Percentiles rank a stretch among this genome's conserved stretches.
phyloP scores from a whole-genome alignment of 30 jellyfish, hydroid and myxozoan species.

The Turritopsis rubra region DNA sequence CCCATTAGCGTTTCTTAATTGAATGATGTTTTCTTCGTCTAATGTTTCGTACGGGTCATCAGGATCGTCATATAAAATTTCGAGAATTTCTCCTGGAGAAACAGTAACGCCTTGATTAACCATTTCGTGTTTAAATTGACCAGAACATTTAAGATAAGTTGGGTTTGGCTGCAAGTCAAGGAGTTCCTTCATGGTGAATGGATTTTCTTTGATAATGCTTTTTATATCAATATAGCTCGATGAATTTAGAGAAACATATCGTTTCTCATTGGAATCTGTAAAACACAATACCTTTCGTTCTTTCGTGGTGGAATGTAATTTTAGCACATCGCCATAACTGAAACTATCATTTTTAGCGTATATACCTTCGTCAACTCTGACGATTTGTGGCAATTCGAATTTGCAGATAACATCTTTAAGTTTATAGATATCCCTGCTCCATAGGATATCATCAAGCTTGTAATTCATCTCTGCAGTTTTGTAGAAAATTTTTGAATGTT shows the following conservation, averaged over 20 bases:
- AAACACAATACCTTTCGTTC: not conserved
- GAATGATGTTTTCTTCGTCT: not conserved
- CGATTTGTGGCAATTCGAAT: not conserved
- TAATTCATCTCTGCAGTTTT: too few species aligned
- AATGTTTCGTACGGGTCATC: not conserved
- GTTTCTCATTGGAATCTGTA: not conserved
- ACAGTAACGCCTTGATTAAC: not conserved
- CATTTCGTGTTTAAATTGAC: not conserved
- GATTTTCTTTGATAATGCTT: not conserved
- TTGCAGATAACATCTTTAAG: not conserved
- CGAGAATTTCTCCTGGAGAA: not conserved
- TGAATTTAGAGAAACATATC: not conserved
- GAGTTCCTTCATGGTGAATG: not conserved
- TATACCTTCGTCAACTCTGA: conserved; percentile 8
- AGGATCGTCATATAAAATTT: not conserved
- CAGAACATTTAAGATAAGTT: not conserved
- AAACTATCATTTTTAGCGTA: not conserved
- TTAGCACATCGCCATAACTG: not conserved
- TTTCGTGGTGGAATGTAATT: not conserved
- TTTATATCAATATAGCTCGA: not conserved
- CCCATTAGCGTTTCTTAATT: not conserved
- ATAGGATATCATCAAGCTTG: not conserved
- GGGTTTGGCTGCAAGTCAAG: not conserved
- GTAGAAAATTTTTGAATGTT: too few species aligned
- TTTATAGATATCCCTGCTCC: not conserved